Evolutionary conservation across 2,888 invertebrate species (phyloP).

Genomic region (Dendrolimus pini): DNA sequence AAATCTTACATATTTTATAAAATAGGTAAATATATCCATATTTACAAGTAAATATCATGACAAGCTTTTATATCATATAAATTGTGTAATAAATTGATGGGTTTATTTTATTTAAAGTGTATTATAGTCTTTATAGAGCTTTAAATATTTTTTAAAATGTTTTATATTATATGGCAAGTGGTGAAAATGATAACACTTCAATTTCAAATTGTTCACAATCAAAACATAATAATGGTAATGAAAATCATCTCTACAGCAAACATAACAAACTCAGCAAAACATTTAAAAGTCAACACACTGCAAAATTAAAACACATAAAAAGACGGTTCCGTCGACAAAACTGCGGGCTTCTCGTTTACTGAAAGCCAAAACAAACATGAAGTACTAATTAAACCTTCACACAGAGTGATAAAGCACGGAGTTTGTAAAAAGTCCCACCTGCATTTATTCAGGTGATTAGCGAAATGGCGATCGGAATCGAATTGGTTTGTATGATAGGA

Average conservation of each 20-base stretch:
- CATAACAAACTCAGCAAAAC: slow-evolving; percentile 12
- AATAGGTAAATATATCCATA: no score
- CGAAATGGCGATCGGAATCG: background rate
- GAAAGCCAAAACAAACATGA: slow-evolving; percentile 38
- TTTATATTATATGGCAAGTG: no score
- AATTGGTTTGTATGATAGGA: background rate
- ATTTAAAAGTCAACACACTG: slow-evolving; percentile 17
- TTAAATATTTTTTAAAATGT: no score
- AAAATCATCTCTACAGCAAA: slow-evolving; percentile 6
- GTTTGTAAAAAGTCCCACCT: slow-evolving; percentile 24
- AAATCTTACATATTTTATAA: no score
- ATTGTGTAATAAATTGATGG: no score
- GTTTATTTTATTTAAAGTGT: no score
- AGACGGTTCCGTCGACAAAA: slow-evolving; percentile 22
- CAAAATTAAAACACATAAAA: slow-evolving; percentile 34
- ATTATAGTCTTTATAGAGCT: no score
- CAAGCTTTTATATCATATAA: no score
- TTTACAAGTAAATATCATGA: no score
- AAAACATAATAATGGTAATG: background rate
- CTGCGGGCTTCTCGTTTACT: slow-evolving; percentile 17
- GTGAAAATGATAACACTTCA: background rate
- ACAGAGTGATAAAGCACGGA: slow-evolving; percentile 41
- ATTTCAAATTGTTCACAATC: background rate
- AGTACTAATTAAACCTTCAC: slow-evolving; percentile 45
- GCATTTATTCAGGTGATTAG: slow-evolving; percentile 1